A percentile compares a stretch with the other conserved stretches of the same genome.
Evolutionary conservation across 2,888 invertebrate genomes (phyloP).

Genomic region (Halocaridina rubra): DNA sequence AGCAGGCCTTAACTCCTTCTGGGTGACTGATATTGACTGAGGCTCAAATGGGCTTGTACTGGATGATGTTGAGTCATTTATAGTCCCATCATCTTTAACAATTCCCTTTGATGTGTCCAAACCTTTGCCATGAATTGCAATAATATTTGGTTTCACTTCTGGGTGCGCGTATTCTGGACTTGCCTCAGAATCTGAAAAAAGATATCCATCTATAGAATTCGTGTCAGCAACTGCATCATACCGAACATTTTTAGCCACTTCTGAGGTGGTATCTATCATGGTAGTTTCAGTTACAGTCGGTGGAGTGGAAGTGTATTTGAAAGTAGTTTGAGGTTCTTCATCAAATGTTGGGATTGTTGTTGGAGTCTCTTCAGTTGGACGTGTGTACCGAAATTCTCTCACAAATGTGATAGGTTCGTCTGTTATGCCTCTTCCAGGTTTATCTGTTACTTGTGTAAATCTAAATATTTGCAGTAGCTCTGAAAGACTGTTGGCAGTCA

Average conservation of each 20-base stretch:
- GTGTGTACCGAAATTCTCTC: slow-evolving; percentile 57
- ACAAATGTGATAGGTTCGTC: slow-evolving; percentile 36
- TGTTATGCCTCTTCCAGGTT: slow-evolving; percentile 3
- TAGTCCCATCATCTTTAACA: background rate
- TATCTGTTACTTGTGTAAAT: slow-evolving; percentile 50
- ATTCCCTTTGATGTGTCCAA: background rate
- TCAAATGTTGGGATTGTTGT: background rate
- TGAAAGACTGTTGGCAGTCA: slow-evolving; percentile 60
- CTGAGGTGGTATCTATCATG: background rate
- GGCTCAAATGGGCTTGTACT: background rate
- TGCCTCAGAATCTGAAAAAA: slow-evolving; percentile 59
- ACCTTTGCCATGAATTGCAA: background rate
- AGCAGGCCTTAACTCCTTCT: too few species aligned
- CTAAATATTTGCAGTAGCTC: slow-evolving; percentile 60
- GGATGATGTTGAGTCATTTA: background rate
- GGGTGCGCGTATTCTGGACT: slow-evolving; percentile 52
- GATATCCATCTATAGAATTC: slow-evolving; percentile 59
- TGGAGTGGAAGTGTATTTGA: slow-evolving; percentile 25
- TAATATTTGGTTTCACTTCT: slow-evolving; percentile 24
- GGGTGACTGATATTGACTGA: too few species aligned
- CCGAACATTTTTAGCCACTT: background rate
- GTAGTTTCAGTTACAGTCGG: background rate
- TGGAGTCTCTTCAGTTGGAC: slow-evolving; percentile 56
- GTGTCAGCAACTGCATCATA: slow-evolving; percentile 59
- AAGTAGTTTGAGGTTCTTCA: background rate